Evolutionary conservation across 2,888 invertebrate genomes (phyloP).

Genomic region (Vesta saturnalis): DNA sequence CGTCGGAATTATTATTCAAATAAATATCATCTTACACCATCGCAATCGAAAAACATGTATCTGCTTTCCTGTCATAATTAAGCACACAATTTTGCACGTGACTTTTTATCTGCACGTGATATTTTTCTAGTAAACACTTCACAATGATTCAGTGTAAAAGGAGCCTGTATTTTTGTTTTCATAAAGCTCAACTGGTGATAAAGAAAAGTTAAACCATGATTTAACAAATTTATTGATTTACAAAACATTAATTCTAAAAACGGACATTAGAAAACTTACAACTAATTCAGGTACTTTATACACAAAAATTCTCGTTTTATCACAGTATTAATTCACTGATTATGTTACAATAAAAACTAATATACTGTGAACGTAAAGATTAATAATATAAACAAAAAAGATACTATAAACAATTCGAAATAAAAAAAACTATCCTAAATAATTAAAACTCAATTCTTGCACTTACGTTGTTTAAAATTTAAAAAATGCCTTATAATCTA

Average conservation of each 20-base stretch:
- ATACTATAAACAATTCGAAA: no score
- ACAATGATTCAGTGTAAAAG: no score
- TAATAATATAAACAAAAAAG: slow-evolving; percentile 22
- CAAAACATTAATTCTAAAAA: slow-evolving; percentile 5
- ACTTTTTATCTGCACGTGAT: no score
- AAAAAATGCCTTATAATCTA: neutral
- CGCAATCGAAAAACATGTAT: no score
- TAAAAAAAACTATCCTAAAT: no score
- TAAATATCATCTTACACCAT: no score
- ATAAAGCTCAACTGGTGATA: no score
- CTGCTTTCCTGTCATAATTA: no score
- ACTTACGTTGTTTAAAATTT: slow-evolving; percentile 19
- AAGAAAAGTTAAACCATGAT: neutral
- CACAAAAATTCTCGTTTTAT: slow-evolving; percentile 49
- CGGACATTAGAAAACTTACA: slow-evolving; percentile 35
- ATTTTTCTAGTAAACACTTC: no score
- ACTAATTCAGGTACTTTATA: slow-evolving; percentile 48
- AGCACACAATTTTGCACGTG: no score
- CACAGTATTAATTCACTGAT: slow-evolving; percentile 59
- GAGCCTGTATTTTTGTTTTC: no score
- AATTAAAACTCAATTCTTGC: slow-evolving; percentile 26
- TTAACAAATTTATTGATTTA: slow-evolving; percentile 3
- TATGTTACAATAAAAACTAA: slow-evolving; percentile 41
- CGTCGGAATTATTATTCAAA: no score
- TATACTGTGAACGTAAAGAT: slow-evolving; percentile 43